Percentiles rank a stretch among this genome's conserved stretches.
These are phyloP conservation scores for Fragariocoptes setiger DNA, from an alignment of 1,140 invertebrate genomes.

Conservation along the genomic window DNA sequence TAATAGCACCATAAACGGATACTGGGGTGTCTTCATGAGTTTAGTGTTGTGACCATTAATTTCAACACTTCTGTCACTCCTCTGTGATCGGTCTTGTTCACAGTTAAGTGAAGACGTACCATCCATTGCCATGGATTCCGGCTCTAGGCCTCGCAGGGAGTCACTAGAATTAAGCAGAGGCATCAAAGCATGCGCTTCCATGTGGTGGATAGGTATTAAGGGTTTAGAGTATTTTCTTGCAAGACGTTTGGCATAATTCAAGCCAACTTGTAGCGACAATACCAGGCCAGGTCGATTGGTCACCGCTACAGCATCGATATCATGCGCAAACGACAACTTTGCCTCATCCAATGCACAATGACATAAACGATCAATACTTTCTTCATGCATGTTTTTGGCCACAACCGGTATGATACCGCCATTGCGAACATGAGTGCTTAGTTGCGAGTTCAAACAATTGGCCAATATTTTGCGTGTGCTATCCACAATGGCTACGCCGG, in stretches of 20 bases:
- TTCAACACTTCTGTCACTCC: too few species aligned
- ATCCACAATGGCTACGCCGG: conserved; percentile 55
- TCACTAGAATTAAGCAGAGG: conserved; percentile 20
- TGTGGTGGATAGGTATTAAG: conserved; percentile 83
- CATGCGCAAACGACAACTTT: conserved; percentile 20
- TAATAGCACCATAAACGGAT: conserved; percentile 59
- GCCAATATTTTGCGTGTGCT: conserved; percentile 33
- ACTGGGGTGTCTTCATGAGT: conserved; percentile 30
- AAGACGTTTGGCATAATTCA: conserved; percentile 48
- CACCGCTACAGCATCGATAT: conserved; percentile 61
- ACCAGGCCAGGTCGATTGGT: conserved; percentile 57
- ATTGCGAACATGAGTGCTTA: conserved; percentile 32
- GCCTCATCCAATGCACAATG: conserved; percentile 30
- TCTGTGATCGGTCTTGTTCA: conserved; percentile 32
- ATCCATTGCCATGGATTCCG: neutral
- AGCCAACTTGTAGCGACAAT: conserved; percentile 42
- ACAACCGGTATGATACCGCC: conserved; percentile 67
- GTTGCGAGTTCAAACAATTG: conserved; percentile 43
- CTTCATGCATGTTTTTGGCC: conserved; percentile 41
- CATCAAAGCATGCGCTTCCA: conserved; percentile 89
- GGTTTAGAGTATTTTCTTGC: conserved; percentile 35
- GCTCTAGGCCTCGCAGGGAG: conserved; percentile 7
- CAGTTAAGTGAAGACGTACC: conserved; percentile 11
- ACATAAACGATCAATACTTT: conserved; percentile 41
- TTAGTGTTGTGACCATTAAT: too few species aligned